A percentile compares a stretch with the other conserved stretches of the same genome.
Conservation (phyloP, 2,888 invertebrate species). For the Smittia aterrima region DNA sequence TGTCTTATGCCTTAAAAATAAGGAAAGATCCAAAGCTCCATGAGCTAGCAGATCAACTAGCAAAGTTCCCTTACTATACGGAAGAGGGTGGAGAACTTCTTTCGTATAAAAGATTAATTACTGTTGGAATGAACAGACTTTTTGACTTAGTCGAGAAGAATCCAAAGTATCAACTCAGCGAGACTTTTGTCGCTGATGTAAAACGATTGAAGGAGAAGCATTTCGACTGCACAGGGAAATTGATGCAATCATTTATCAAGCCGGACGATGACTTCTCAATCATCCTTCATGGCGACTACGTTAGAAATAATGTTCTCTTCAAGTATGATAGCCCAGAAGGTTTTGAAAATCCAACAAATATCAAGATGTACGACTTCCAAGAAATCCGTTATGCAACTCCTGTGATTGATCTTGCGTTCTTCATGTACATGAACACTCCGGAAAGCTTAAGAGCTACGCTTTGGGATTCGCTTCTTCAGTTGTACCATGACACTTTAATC, state of each 20-base stretch:
- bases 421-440: constrained; percentile 50
- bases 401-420: constrained; percentile 50
- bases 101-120: constrained; percentile 48
- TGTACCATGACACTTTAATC: constrained; percentile 48
- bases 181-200: constrained; percentile 45
- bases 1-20: constrained; percentile 48
- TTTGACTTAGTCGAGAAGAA: constrained; percentile 48
- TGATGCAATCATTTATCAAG: constrained; percentile 48
- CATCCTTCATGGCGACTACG: constrained; percentile 52
- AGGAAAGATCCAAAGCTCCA: constrained; percentile 47
- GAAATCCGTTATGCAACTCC: constrained; percentile 50
- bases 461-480: constrained; percentile 47
- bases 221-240: constrained; percentile 46
- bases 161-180: neutral
- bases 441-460: constrained; percentile 44
- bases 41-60: constrained; percentile 46
- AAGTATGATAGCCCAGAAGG: constrained; percentile 45
- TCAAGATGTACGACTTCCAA: constrained; percentile 52
- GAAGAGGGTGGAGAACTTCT: constrained; percentile 44
- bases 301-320: constrained; percentile 53
- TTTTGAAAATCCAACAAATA: constrained; percentile 44
- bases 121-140: constrained; percentile 50
- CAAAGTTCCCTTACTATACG: constrained; percentile 47
- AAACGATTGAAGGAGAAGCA: constrained; percentile 47
- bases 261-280: constrained; percentile 48